A percentile compares a stretch with the other conserved stretches of the same genome.
Evolutionary conservation across 2,888 invertebrate species (phyloP).

Genomic region (Drosophila tanythrix): DNA sequence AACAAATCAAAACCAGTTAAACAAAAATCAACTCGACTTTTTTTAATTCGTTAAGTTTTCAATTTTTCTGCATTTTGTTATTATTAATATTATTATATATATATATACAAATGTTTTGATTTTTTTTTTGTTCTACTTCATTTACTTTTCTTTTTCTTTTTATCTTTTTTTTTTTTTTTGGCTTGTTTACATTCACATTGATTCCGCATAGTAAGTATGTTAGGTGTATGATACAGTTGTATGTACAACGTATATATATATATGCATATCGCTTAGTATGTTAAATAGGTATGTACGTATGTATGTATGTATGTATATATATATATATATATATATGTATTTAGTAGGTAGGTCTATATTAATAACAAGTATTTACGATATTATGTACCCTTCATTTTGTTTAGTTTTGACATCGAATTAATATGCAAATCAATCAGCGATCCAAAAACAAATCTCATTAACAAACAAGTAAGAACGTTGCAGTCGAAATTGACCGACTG

Average conservation of each 20-base stretch:
- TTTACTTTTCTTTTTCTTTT: slow-evolving; percentile 9
- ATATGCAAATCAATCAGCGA: slow-evolving; percentile 59
- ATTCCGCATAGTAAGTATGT: slow-evolving; percentile 38
- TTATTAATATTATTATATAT: slow-evolving; percentile 19
- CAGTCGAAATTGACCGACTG: neutral
- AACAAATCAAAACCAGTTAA: slow-evolving; percentile 25
- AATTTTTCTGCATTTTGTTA: slow-evolving; percentile 8
- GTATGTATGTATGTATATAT: neutral
- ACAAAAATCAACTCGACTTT: slow-evolving; percentile 25
- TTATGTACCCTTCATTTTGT: slow-evolving; percentile 29
- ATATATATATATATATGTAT: slow-evolving; percentile 7
- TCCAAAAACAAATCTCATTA: slow-evolving; percentile 23
- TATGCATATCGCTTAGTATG: slow-evolving; percentile 28
- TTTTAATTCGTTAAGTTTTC: slow-evolving; percentile 19
- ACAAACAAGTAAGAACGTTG: slow-evolving; percentile 9
- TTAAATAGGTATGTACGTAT: slow-evolving; percentile 14
- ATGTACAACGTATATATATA: slow-evolving; percentile 40
- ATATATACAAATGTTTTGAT: neutral
- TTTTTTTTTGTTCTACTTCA: slow-evolving; percentile 12
- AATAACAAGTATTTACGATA: slow-evolving; percentile 52
- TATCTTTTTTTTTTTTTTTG: slow-evolving; percentile 55
- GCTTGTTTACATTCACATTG: slow-evolving; percentile 79
- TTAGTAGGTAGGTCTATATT: slow-evolving; percentile 14
- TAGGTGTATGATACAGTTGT: slow-evolving; percentile 58
- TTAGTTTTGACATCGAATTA: slow-evolving; percentile 33